Evolutionary conservation across 2,113 vertebrate genomes (phyloP), one percentile per base, ranked within the genome.

Genomic region (Okapia johnstoni): DNA sequence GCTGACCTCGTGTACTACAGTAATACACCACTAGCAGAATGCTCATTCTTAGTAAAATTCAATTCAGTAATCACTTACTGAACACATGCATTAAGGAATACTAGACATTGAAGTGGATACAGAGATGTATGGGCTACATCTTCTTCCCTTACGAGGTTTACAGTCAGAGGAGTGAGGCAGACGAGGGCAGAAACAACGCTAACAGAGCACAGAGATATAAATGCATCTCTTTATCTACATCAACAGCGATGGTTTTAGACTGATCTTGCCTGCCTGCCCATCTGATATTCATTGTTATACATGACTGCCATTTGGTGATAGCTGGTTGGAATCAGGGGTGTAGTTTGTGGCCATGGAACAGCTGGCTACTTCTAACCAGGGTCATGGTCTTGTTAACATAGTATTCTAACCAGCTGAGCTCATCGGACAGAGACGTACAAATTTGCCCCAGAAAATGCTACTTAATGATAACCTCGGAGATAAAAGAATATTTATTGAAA

Each of bases 121-220:
- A 57, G 66, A 54, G 84, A 40, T 2, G 33, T 46, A 52, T 30
- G 61, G 55, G 48, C 9, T 8, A 0, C 2, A 2, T 77, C n/a
- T 36, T 58, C 40, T 79, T 77, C 30, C 66, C 63, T 61, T 17
- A 3, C 0, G 4, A 73, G 30, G 52, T 9, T 58, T 85, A 36
- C 30, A 11, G 28, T 30, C 33, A 11, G 55, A 54, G 15, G 52
- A 92, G 79, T 57, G 12, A 81, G 77, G 57, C 15, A 60, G 57
- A n/a, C 0, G 0, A 17, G 84, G 36, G 28, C 50, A 77, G 81
- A 61, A 15, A 8, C 7, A 16, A 17, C 16, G 23, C 26, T 5
- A 3, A 11, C 0, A 25, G 54, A 12, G n/a, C 2, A 1, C 1
- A 25, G 2, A 0, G 7, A 10, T 8, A 2, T 13, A 11, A 46